Conservation (phyloP, 2,113 vertebrate species). For the Leptocoma aspasia region DNA sequence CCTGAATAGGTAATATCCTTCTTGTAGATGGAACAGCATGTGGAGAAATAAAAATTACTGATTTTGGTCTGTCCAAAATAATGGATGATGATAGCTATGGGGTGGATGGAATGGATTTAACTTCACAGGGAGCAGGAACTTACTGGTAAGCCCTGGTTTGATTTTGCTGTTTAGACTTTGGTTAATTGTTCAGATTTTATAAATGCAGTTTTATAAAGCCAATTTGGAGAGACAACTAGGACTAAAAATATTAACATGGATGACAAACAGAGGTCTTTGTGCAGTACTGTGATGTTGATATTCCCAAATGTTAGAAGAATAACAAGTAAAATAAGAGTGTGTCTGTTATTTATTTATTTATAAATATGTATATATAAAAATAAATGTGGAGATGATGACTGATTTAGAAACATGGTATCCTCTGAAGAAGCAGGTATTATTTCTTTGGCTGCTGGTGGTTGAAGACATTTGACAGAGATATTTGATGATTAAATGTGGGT, state of each 20-base stretch:
- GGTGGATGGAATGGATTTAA: constrained; percentile 98
- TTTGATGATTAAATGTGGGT: neutral
- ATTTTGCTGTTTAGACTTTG: neutral
- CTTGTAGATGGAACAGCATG: constrained; percentile 97
- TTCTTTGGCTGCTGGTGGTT: neutral
- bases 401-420: neutral
- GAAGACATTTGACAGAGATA: neutral
- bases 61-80: constrained; percentile 99
- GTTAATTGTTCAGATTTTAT: neutral
- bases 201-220: neutral
- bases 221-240: neutral
- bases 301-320: neutral
- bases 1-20: constrained; percentile 89
- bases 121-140: constrained; percentile 97
- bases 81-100: constrained; percentile 99
- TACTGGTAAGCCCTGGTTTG: constrained; percentile 84
- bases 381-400: neutral
- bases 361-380: neutral
- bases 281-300: neutral
- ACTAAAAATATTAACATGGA: neutral
- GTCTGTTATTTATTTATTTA: neutral
- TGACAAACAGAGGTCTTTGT: neutral
- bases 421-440: constrained; percentile 14
- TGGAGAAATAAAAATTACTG: constrained; percentile 99
- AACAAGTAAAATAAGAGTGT: neutral